Evolutionary conservation across 2,888 invertebrate species (phyloP).

Genomic region (Epinotia nisella): DNA sequence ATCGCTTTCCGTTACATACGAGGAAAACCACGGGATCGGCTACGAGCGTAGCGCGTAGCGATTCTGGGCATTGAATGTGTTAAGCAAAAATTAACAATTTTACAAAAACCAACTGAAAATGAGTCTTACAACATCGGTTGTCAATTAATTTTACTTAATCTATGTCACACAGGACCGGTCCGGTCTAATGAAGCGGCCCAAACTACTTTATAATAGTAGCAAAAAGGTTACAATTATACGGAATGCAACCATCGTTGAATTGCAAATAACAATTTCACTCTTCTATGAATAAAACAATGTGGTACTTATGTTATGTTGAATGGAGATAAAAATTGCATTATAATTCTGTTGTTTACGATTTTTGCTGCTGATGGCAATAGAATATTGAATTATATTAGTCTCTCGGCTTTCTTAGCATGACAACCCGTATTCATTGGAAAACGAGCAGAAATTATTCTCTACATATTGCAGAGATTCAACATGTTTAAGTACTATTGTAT

Average conservation of each 20-base stretch:
- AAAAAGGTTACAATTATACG: constrained; percentile 52
- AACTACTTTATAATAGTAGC: constrained; percentile 53
- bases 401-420: background rate
- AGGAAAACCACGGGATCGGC: too few species aligned
- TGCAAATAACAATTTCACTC: constrained; percentile 54
- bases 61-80: too few species aligned
- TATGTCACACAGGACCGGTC: constrained; percentile 22
- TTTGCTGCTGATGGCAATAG: constrained; percentile 6
- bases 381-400: constrained; percentile 3
- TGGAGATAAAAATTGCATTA: constrained; percentile 26
- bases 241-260: constrained; percentile 51
- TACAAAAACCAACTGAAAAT: constrained; percentile 13
- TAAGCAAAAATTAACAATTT: background rate
- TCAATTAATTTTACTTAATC: constrained; percentile 32
- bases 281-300: constrained; percentile 48
- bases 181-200: constrained; percentile 49
- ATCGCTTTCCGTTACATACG: too few species aligned
- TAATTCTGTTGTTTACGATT: constrained; percentile 31
- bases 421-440: background rate
- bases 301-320: constrained; percentile 16
- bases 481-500: background rate
- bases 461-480: too few species aligned
- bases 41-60: too few species aligned
- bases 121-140: constrained; percentile 39
- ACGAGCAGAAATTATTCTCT: too few species aligned